Evolutionary conservation across 2,797 vertebrate species (phyloP), one percentile per base, ranked within the genome.

Genomic region (Fundulus diaphanus): DNA sequence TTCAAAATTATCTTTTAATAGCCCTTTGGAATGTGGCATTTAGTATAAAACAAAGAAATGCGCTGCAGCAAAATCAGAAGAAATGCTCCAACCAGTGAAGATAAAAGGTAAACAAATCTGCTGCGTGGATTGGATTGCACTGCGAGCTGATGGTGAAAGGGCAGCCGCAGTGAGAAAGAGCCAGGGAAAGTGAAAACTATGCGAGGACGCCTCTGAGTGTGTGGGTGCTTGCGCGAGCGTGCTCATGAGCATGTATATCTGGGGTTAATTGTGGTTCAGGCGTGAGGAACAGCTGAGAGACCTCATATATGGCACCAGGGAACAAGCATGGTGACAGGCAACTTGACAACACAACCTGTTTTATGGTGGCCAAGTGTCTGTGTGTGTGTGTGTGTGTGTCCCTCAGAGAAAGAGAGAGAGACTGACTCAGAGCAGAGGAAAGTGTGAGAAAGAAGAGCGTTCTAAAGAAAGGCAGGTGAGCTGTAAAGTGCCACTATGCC

Each of bases 191-290:
- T 87, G 90, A 71, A 90, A 91, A 89, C 78, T 88, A 79, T 88
- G 84, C 85, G 83, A 82, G 72, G 73, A 76, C 71, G 81, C 81
- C 57, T 80, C 68, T 69, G 76, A 49, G 74, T 82, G 83, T 74
- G 71, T 68, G 69, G 42, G 75, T 59, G 70, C 24, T 72, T 76
- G 85, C 78, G 79, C 70, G 74, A 24, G 51, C 0, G n/a, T 46
- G 69, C 69, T 18, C 65, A 35, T 37, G 33, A 42, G 59, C 69
- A 68, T 80, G 72, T 69, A 70, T 80, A 86, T 74, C 85, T 80
- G 85, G 77, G 92, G 92, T 94, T 94, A 94, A 95, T 94, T 94
- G 92, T 93, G 90, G 93, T 93, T 94, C 93, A 95, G 93, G 89
- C 91, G 85, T 78, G 85, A 78, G 89, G 87, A 95, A 94, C 95